A percentile compares a stretch with the other conserved stretches of the same genome.
These are phyloP conservation scores for Lasioglossum albipes DNA, from an alignment of 1,140 invertebrate genomes.

Conservation along the genomic window DNA sequence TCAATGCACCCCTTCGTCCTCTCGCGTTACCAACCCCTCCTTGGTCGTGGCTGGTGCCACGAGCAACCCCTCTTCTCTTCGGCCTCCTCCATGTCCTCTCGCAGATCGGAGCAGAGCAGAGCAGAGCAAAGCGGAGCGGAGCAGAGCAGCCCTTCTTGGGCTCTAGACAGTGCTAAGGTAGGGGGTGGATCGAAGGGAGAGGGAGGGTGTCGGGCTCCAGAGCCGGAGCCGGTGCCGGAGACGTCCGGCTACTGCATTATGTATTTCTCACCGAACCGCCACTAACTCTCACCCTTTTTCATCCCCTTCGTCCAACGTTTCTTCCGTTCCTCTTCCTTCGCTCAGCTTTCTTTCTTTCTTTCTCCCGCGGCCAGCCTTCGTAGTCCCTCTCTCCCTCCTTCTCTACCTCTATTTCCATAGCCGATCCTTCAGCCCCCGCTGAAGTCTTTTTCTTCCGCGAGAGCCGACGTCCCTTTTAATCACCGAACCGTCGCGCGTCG, in stretches of 20 bases:
- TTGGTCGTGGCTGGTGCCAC: slow-evolving; percentile 13
- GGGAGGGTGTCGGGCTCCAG: slow-evolving; percentile 58
- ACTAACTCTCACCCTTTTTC: slow-evolving; percentile 65
- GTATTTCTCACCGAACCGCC: slow-evolving; percentile 75
- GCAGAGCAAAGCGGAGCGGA: too few species aligned
- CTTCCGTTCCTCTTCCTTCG: slow-evolving; percentile 45
- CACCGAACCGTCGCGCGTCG: slow-evolving; percentile 38
- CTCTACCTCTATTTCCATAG: slow-evolving; percentile 29
- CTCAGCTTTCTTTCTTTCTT: slow-evolving; percentile 23
- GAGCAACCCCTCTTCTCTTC: slow-evolving; percentile 32
- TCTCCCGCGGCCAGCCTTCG: not conserved
- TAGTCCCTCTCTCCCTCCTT: not conserved
- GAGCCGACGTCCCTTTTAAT: slow-evolving; percentile 45
- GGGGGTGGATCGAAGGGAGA: slow-evolving; percentile 31
- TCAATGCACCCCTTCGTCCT: slow-evolving; percentile 74
- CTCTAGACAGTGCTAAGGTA: slow-evolving; percentile 12
- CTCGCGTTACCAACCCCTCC: slow-evolving; percentile 58
- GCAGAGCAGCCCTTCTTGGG: slow-evolving; percentile 42
- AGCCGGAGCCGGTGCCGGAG: slow-evolving; percentile 69
- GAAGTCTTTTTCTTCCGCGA: slow-evolving; percentile 33
- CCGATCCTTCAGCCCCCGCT: slow-evolving; percentile 20
- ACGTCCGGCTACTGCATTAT: slow-evolving; percentile 81
- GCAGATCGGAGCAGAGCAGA: slow-evolving; percentile 4
- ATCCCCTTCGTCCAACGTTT: slow-evolving; percentile 34
- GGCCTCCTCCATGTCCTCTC: slow-evolving; percentile 36